Evolutionary conservation across 2,113 vertebrate genomes (phyloP), one percentile per base, ranked within the genome.

Genomic region (Trachemys scripta): DNA sequence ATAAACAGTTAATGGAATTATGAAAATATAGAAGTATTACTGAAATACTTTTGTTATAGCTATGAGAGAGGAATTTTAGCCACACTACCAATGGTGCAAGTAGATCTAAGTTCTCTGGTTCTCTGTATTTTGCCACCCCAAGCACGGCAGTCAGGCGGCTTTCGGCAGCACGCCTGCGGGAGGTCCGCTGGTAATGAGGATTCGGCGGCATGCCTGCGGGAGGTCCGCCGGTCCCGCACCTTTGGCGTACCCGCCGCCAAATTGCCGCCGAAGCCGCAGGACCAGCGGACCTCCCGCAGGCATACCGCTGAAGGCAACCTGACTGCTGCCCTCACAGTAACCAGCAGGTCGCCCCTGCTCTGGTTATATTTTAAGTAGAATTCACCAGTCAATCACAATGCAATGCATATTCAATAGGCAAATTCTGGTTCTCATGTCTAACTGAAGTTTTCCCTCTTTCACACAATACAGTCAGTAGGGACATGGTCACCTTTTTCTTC

Each of bases 21-120:
- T 22, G n/a, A 38, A 72, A 72, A 72, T 38, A 72, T n/a, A 19
- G 9, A 69, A 69, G 10, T n/a, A 56, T 65, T 50, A 81, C 62
- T 0, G 31, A n/a, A 2, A 45, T 83, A 72, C 3, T 1, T 78
- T 24, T 1, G 1, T 6, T 31, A 19, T 12, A 38, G 12, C 31
- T 0, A 1, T 35, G 9, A 51, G 27, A 51, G 51, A 11, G 29
- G 16, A 42, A 5, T 19, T 42, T 0, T 27, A 84, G 45, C 1
- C 22, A 4, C 3, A 51, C 2, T 8, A 14, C 19, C 35, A 1
- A 25, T 1, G 11, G 13, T 1, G 5, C 0, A 1, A 24, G 6
- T 2, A 1, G 42, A 14, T 49, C 17, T 19, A 1, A 1, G 0
- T 49, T 27, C 75, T 16, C 57, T 3, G 0, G 42, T 5, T 45